Base-by-base conservation (phyloP, 2,113 vertebrate genomes). In the Percina caprodes region DNA sequence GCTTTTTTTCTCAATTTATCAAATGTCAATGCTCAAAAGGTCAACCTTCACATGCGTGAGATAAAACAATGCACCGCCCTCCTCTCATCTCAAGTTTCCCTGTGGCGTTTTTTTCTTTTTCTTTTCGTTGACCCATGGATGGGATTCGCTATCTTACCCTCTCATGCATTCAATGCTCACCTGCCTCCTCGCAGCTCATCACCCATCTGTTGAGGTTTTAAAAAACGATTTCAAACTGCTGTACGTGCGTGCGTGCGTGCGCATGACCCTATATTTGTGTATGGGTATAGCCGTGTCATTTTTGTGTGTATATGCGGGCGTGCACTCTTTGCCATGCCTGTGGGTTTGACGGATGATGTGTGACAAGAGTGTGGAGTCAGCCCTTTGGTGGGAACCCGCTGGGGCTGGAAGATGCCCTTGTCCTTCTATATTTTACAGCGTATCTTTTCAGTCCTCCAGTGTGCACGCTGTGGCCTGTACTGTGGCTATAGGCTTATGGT, bases 311-410 rank as follows among this genome's bases (percentile, higher is more conserved):
- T 71, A 73, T 67, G 73, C n/a, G 74, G 4, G 70, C 2, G 12
- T 67, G 71, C 13, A 0, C 68, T 62, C 77, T 71, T 68, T 35
- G 49, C 42, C 39, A 4, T 80, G 80, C 78, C 55, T 24, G 24
- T 74, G 85, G 80, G 69, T 88, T 89, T 93, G 92, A 93, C 76
- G 76, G 88, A 93, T 93, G 91, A 86, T 86, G 77, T 92, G 85
- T 92, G 92, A 93, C 91, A 93, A 90, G 84, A 89, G 85, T 91
- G 89, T 92, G 89, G 88, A 93, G 89, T 92, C 90, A 92, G 92
- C 92, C 90, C 91, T 93, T 93, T 90, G 90, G 87, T 88, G 88
- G 83, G 83, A 82, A 85, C 89, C 92, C 76, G 16, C 79, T 80
- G 89, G 89, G 91, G 88, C 84, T 86, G 68, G 80, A 86, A 82